These are phyloP conservation scores for Lampropteryx suffumata DNA, from an alignment of 2,888 invertebrate genomes.

Conservation along the genomic window DNA sequence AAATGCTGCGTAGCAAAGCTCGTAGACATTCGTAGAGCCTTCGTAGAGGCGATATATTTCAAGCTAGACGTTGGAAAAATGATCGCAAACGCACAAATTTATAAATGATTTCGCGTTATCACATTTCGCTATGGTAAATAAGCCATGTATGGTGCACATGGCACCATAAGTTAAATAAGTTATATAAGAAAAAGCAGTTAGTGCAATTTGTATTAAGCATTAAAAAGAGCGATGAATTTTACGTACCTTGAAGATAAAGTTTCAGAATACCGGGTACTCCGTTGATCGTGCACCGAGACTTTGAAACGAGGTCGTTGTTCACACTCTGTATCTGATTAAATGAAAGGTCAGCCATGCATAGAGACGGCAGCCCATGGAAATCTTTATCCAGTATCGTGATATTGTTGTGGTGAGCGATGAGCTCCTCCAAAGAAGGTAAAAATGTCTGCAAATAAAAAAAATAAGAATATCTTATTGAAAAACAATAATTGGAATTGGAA, in stretches of 20 bases:
- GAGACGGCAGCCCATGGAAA: conserved; percentile 91
- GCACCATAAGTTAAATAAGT: too few species aligned
- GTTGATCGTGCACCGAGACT: conserved; percentile 90
- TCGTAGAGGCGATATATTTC: conserved; percentile 3
- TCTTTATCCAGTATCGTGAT: conserved; percentile 89
- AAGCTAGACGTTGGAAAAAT: neutral
- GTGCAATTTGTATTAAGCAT: too few species aligned
- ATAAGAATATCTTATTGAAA: neutral
- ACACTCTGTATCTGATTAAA: conserved; percentile 89
- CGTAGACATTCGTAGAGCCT: conserved; percentile 9
- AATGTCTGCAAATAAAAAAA: conserved; percentile 85
- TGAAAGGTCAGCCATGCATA: conserved; percentile 91
- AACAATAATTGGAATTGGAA: neutral
- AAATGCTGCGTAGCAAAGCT: neutral
- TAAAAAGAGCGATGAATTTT: too few species aligned
- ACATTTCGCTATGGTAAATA: conserved; percentile 21
- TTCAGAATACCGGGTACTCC: conserved; percentile 90
- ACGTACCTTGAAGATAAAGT: conserved; percentile 90
- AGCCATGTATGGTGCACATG: too few species aligned
- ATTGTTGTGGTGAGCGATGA: conserved; percentile 90
- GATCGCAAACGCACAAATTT: conserved; percentile 3
- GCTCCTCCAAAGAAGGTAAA: conserved; percentile 88
- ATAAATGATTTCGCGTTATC: conserved; percentile 32
- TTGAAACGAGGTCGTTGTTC: conserved; percentile 89
- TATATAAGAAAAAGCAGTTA: too few species aligned